Percentiles rank a stretch among this genome's conserved stretches.
Evolutionary conservation across 2,113 vertebrate genomes (phyloP).

Genomic region (Pantherophis guttatus): DNA sequence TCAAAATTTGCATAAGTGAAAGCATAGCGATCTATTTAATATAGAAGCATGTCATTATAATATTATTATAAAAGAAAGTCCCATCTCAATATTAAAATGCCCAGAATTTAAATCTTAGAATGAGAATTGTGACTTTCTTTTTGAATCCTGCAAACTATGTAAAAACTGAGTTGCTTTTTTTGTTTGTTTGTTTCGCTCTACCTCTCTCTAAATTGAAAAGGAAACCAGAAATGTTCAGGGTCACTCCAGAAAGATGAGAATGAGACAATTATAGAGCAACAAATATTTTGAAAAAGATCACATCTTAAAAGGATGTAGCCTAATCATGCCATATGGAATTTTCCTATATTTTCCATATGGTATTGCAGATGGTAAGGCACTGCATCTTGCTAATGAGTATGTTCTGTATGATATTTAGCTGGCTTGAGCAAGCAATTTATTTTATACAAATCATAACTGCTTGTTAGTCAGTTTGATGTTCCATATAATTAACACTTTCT

Average conservation of each 20-base stretch:
- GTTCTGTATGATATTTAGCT: background rate
- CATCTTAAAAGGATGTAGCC: background rate
- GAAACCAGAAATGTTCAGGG: background rate
- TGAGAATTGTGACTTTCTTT: background rate
- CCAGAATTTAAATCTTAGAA: background rate
- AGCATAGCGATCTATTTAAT: background rate
- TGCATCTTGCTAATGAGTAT: background rate
- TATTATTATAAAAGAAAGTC: background rate
- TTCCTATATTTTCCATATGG: background rate
- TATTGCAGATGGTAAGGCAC: background rate
- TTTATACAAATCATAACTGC: background rate
- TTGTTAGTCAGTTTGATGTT: background rate
- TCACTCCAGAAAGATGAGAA: background rate
- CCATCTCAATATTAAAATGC: background rate
- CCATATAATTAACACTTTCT: background rate
- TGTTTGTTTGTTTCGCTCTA: background rate
- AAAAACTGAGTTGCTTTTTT: background rate
- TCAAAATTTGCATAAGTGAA: background rate
- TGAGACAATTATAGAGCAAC: background rate
- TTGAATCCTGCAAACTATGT: background rate
- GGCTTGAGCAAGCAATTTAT: background rate
- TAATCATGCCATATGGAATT: background rate
- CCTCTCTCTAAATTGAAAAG: background rate
- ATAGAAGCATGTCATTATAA: background rate
- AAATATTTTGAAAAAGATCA: background rate